Evolutionary conservation across 1,140 invertebrate genomes (phyloP), one percentile per base, ranked within the genome.

Genomic region (Tetragonula clypearis): DNA sequence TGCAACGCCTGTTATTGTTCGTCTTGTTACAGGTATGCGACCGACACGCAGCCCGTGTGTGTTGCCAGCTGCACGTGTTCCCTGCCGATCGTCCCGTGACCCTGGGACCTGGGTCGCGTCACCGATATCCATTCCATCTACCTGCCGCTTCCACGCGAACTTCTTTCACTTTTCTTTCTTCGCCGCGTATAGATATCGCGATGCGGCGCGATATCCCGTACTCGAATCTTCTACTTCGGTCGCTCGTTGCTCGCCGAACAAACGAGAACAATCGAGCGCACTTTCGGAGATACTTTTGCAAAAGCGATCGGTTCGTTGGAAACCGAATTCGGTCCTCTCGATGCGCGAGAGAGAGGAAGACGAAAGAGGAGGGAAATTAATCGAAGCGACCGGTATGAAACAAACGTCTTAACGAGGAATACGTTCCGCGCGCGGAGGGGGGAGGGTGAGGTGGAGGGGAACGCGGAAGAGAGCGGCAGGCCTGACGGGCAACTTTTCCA

Each of bases 1-100:
- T 80, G 77, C 88, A 88, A 88, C 90, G 90, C 84, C 84, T 91
- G 88, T 91, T 91, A 89, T 91, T 91, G 90, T 90, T 86, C 68
- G 79, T 76, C 74, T 90, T 86, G 86, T 90, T 85, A 77, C 30
- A 85, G 80, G 77, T 79, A 90, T 78, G 72, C 80, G 68, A 69
- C n/a, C 79, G 79, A 89, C 85, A 66, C 60, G 86, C 88, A 60
- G 72, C 60, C 60, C 78, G 62, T 30, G 30, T 30, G 30, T 30
- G 30, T 60, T 55, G 80, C 77, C 66, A 56, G 77, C 12, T 86
- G 78, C 88, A 89, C 85, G 85, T 90, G 88, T 87, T 89, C 78
- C 79, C 71, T 84, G 15, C 82, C 82, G 87, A 77, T 60, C 60
- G 79, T 78, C 85, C 56, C 82, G 65, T 83, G 88, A 88, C 87